Evolutionary conservation across 2,888 invertebrate genomes (phyloP), one percentile per base, ranked within the genome.

Genomic region (Phortica okadai): DNA sequence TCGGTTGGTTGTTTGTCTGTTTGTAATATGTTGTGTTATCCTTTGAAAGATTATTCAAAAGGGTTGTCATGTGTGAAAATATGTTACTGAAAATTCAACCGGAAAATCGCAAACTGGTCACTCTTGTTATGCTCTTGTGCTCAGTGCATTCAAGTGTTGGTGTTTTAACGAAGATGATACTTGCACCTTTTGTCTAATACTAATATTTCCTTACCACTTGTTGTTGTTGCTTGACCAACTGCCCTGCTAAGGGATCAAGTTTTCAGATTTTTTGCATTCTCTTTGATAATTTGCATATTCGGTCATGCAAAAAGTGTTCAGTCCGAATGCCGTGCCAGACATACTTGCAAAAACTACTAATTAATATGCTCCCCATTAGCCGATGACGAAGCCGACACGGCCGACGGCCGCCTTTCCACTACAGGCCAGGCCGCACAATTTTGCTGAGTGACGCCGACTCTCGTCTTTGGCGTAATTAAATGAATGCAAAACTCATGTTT

Each of bases 401-500:
- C 50, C 33, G 33, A 4, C 33, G 33, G 33, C 33, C 33, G 21
- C 21, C 4, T 2, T 33, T 33, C 3, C 4, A 5, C 33, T 33
- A 33, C 33, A 33, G 2, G 11, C n/a, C 59, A 59, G 7, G 66
- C 11, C 16, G 5, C 67, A 44, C 33, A 21, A 64, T 64, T 64
- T 64, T 64, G 67, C 44, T 58, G 21, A 10, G 1, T 21, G n/a
- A 6, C 2, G 10, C 16, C 7, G 21, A 58, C n/a, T 16, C 59
- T 66, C 16, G 76, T 70, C 72, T 79, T 81, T 44, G 67, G 33
- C 14, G 82, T 84, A 89, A 90, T 89, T 90, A 89, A 89, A 81
- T 83, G 89, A 90, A 90, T 90, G 89, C 88, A 81, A 89, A 83
- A 84, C 78, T 82, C 87, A 83, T 89, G 89, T 90, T 87, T 83